Percentiles rank a stretch among this genome's conserved stretches.
Evolutionary conservation across 2,113 vertebrate species (phyloP).

Genomic region (Grammomys dolichurus): DNA sequence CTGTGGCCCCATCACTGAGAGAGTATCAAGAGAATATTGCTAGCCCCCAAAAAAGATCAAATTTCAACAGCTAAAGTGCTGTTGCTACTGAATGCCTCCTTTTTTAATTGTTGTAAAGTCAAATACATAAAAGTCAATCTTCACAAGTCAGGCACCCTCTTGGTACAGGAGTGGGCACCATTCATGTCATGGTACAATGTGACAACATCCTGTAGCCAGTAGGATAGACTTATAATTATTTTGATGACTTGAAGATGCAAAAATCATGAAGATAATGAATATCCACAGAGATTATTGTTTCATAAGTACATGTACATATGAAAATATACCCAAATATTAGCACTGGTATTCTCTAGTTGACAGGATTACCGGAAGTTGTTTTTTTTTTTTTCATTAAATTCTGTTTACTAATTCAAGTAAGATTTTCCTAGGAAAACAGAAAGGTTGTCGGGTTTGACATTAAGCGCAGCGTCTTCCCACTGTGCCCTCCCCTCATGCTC

Average conservation of each 20-base stretch:
- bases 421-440: conserved; percentile 8
- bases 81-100: not conserved
- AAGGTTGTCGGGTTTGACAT: not conserved
- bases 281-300: not conserved
- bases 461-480: not conserved
- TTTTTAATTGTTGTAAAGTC: not conserved
- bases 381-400: conserved; percentile 21
- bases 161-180: no score
- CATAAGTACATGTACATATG: conserved; percentile 6
- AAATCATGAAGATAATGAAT: not conserved
- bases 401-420: conserved; percentile 47
- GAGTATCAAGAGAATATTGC: not conserved
- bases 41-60: not conserved
- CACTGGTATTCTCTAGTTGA: not conserved
- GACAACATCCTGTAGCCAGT: no score
- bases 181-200: not conserved
- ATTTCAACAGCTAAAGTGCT: not conserved
- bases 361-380: not conserved
- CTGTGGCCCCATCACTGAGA: not conserved
- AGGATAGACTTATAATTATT: not conserved
- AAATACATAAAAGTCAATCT: not conserved
- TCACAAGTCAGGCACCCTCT: no score
- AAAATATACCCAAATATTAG: conserved; percentile 27
- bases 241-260: not conserved
- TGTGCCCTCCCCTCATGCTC: no score